phyloP scores from a whole-genome alignment of 1,140 invertebrate genomes.

The Onthophagus taurus region DNA sequence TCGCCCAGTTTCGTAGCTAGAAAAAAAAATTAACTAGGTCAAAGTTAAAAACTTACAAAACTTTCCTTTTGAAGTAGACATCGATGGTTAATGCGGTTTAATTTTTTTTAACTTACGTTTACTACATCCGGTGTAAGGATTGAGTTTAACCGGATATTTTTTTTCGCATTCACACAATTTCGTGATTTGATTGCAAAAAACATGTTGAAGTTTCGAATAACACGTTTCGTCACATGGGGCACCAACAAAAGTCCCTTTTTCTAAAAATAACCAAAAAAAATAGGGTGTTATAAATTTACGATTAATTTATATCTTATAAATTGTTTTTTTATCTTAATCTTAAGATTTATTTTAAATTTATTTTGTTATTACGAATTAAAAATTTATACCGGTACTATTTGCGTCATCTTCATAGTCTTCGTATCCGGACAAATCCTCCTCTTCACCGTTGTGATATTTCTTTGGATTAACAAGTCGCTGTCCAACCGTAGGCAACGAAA shows the following conservation, averaged over 20 bases:
- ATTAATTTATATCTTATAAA: too few species aligned
- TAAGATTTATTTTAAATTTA: too few species aligned
- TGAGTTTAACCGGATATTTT: slow-evolving; percentile 65
- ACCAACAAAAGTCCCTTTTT: slow-evolving; percentile 61
- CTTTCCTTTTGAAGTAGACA: too few species aligned
- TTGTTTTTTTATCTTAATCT: too few species aligned
- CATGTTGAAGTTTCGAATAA: slow-evolving; percentile 59
- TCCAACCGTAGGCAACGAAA: slow-evolving; percentile 17
- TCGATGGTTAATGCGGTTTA: too few species aligned
- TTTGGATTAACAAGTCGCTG: slow-evolving; percentile 26
- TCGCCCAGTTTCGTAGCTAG: slow-evolving; percentile 72
- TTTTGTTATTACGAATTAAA: too few species aligned
- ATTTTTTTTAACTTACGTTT: slow-evolving; percentile 74
- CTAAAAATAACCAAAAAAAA: slow-evolving; percentile 36
- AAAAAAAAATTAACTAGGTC: slow-evolving; percentile 22
- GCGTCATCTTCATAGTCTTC: too few species aligned
- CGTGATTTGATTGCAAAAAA: slow-evolving; percentile 60
- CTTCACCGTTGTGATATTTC: slow-evolving; percentile 28
- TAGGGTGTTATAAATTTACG: not conserved
- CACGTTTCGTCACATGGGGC: slow-evolving; percentile 65
- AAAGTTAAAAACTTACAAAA: too few species aligned
- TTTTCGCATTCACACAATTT: slow-evolving; percentile 65
- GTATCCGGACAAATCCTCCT: too few species aligned
- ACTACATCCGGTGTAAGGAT: slow-evolving; percentile 60
- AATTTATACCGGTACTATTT: too few species aligned